Evolutionary conservation across 1,140 invertebrate species (phyloP), one percentile per base, ranked within the genome.

Genomic region (Drosophila kepulauana): DNA sequence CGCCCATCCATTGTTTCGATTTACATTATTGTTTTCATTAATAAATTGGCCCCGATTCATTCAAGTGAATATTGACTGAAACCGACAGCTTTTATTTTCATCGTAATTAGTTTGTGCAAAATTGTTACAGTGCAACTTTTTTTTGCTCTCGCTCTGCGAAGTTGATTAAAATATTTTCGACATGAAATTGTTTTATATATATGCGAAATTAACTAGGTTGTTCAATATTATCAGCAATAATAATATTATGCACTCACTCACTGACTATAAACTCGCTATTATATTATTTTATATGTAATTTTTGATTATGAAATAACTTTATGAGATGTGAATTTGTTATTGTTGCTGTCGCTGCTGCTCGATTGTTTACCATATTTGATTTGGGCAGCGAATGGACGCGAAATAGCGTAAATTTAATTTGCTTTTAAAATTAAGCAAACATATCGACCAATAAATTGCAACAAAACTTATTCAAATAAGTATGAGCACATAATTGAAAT

Each of bases 161-260:
- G 82, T 78, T 78, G 66, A 81, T 86, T 86, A 78, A 86, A 85
- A 86, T 78, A 78, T 71, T 64, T 64, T 73, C 54, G 28, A 73
- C 57, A 48, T 43, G 20, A 67, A 63, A 78, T 65, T 48, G 54
- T 52, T 70, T 48, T 43, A 28, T 54, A 13, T 43, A 28, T 54
- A 13, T 61, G 33, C 30, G 2, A 69, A 78, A 78, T 78, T 56
- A 49, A 86, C 67, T 71, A 52, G 51, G 43, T 59, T 85, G 66
- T 46, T 62, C 30, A 64, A 70, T 48, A 52, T 46, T 4, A 52
- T 52, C 15, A 51, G 6, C 30, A 64, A 57, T 56, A 48, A 45
- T 65, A 56, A 56, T 56, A 56, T 56, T 38, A 16, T 56, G 15
- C 52, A 56, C 11, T 43, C 35, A 38, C 41, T 43, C 3, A n/a